These are phyloP conservation scores for Melanotaenia duboulayi DNA, from an alignment of 2,113 vertebrate genomes.

Conservation along the genomic window DNA sequence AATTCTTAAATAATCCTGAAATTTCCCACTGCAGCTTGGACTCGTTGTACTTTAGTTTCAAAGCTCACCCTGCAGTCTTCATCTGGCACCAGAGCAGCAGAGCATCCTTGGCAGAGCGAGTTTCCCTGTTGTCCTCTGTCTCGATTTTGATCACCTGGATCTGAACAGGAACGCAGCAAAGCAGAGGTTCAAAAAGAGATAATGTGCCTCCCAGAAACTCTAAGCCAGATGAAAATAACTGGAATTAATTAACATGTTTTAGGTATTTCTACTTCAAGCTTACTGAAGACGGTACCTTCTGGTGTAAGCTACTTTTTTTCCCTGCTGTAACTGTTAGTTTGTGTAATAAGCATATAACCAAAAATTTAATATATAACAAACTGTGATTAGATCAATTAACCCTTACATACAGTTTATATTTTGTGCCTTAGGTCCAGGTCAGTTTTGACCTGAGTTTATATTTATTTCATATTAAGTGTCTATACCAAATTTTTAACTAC, in stretches of 20 bases:
- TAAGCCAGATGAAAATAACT: no score
- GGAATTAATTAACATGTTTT: no score
- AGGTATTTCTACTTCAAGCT: no score
- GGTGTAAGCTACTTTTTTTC: rapidly evolving
- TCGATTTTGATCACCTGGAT: constrained; percentile 97
- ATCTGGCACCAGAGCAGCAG: constrained; percentile 97
- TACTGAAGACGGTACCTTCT: no score
- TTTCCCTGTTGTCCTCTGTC: constrained; percentile 95
- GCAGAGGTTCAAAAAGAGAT: background rate
- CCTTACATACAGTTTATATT: no score
- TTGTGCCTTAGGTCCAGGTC: no score
- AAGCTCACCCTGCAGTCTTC: constrained; percentile 91
- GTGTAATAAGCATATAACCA: background rate
- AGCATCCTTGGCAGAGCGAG: constrained; percentile 94
- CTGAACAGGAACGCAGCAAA: constrained; percentile 53
- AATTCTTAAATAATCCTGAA: background rate
- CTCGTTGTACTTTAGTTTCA: background rate
- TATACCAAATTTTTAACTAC: no score
- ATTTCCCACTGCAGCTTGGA: background rate
- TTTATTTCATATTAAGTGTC: no score
- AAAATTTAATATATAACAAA: background rate
- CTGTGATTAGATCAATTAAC: background rate
- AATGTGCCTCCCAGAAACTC: no score
- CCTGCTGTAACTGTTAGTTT: background rate
- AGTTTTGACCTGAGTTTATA: no score